A percentile compares a stretch with the other conserved stretches of the same genome.
These are phyloP conservation scores for Rhogogaster chlorosoma DNA, from an alignment of 2,888 invertebrate species.

Conservation along the genomic window DNA sequence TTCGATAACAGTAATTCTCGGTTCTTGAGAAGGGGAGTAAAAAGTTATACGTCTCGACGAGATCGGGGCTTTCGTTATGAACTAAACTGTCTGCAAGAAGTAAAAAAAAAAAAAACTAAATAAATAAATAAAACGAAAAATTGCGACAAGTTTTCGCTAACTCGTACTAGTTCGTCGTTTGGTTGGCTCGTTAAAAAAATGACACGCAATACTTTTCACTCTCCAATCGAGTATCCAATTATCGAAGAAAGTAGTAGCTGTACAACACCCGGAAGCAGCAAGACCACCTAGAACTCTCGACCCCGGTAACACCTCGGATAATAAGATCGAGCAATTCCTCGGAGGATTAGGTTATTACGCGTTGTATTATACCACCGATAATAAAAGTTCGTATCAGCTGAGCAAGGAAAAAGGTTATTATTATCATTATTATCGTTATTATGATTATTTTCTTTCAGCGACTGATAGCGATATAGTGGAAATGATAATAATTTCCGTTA, in stretches of 20 bases:
- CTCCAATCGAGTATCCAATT: constrained; percentile 42
- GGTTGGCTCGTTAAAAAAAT: constrained; percentile 18
- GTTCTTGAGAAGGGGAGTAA: neutral
- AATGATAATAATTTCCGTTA: neutral
- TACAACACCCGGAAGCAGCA: no score
- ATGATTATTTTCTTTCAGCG: neutral
- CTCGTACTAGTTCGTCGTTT: neutral
- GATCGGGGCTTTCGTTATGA: neutral
- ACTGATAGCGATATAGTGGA: neutral
- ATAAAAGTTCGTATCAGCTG: neutral
- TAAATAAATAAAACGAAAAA: no score
- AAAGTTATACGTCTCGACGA: neutral
- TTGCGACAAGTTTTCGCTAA: neutral
- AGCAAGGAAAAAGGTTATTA: neutral
- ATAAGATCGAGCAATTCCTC: constrained; percentile 38
- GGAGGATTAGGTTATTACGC: constrained; percentile 43
- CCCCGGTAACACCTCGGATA: constrained; percentile 42
- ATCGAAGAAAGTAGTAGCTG: constrained; percentile 37
- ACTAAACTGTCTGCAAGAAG: neutral
- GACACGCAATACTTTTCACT: constrained; percentile 29
- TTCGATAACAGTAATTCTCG: neutral
- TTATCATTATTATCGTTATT: neutral
- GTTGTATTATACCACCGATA: constrained; percentile 35
- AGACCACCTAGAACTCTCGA: neutral
- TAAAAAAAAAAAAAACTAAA: neutral